Evolutionary conservation across 2,888 invertebrate species (phyloP), one percentile per base, ranked within the genome.

Genomic region (Ochropleura leucogaster): DNA sequence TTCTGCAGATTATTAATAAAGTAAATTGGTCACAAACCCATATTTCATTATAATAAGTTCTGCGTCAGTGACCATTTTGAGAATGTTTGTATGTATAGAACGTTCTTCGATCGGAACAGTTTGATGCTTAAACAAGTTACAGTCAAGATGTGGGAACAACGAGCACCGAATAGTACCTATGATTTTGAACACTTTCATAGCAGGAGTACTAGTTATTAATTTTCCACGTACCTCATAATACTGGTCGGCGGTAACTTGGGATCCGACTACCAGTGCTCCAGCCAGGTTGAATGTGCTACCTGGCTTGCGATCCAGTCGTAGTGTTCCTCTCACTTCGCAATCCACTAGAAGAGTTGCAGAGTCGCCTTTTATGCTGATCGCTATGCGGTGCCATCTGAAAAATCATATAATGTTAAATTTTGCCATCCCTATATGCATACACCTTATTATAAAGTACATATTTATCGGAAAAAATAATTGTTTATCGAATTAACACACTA

Each of bases 361-460:
- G 91, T 98, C 97, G 0, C 98, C 98, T 93, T 98, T 98, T 65
- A 99, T 97, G 89, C 98, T 98, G 80, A 99, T 94, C 4, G 98
- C 98, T 82, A 99, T 90, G 60, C 98, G 97, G 93, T 99, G 98
- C 99, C 99, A 99, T 79, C 98, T 98, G 44, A 10, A 6, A 46
- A 60, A 47, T 2, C 18, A 44, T 4, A 62, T 10, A 42, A 4
- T 6, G 5, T 62, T 7, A 62, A 62, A 42, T 9, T 9, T 42
- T 40, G 3, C 12, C 6, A 55, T 20, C 14, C 20, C 3, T 0
- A 12, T 20, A 10, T 5, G 55, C 55, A 10, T 10, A 10, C 20
- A 12, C 10, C 20, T 30, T n/a, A 40, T 5, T 30, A 40, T 40
- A 4, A 9, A 8, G 0, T 57, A 30, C 16, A 16, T 3, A 57